Evolutionary conservation across 2,888 invertebrate species (phyloP).

Genomic region (Eremobia ochroleuca): DNA sequence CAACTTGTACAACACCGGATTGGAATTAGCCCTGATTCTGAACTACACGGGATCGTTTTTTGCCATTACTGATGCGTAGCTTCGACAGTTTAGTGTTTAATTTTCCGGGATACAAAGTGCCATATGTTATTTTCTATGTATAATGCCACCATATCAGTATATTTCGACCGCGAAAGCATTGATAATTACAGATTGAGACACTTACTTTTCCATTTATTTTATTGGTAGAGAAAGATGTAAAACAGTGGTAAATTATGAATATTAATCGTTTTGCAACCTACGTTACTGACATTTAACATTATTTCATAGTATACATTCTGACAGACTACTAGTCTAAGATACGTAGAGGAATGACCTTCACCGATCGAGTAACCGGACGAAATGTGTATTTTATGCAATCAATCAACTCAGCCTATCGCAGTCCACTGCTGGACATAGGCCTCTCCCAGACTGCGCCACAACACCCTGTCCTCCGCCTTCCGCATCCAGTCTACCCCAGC

Average conservation of each 20-base stretch:
- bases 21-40: slow-evolving; percentile 38
- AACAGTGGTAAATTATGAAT: background rate
- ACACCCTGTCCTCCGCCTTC: too few relatives aligned
- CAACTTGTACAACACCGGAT: slow-evolving; percentile 36
- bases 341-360: too few relatives aligned
- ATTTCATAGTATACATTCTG: background rate
- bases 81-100: background rate
- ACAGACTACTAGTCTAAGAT: too few relatives aligned
- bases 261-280: slow-evolving; percentile 1
- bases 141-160: background rate
- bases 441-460: too few relatives aligned
- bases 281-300: background rate
- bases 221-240: background rate
- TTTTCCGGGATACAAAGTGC: background rate
- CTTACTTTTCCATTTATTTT: background rate
- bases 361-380: too few relatives aligned
- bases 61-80: slow-evolving; percentile 28
- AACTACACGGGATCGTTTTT: slow-evolving; percentile 22
- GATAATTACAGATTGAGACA: background rate
- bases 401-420: too few relatives aligned
- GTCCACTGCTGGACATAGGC: too few relatives aligned
- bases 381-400: too few relatives aligned
- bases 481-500: too few relatives aligned
- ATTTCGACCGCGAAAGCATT: background rate
- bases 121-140: background rate